A percentile compares a stretch with the other conserved stretches of the same genome.
These are phyloP conservation scores for Nipponia nippon DNA, from an alignment of 2,113 vertebrate genomes.

Conservation along the genomic window DNA sequence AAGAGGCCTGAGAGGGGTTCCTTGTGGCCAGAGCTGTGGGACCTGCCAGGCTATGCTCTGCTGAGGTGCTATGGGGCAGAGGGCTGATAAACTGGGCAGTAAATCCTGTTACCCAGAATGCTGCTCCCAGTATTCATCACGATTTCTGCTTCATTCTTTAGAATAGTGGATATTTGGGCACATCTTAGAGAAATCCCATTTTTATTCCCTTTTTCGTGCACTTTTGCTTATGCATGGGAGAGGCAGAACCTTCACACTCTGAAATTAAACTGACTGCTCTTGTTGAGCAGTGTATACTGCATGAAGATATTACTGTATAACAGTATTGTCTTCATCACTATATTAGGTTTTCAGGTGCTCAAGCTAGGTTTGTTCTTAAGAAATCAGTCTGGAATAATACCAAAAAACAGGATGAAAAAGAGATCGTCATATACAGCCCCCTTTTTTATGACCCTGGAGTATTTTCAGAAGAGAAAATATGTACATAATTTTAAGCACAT, in stretches of 20 bases:
- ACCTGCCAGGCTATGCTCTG: not conserved
- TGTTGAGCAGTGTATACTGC: not conserved
- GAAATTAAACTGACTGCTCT: not conserved
- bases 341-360: not conserved
- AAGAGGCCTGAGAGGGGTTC: not conserved
- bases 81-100: not conserved
- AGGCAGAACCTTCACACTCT: not conserved
- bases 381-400: not conserved
- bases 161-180: not conserved
- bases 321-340: not conserved
- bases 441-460: conserved; percentile 38
- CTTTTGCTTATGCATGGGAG: not conserved
- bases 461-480: conserved; percentile 70
- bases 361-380: not conserved
- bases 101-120: not conserved
- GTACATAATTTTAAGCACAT: conserved; percentile 71
- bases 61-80: not conserved
- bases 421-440: not conserved
- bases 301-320: not conserved
- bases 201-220: not conserved
- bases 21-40: not conserved
- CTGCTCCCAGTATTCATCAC: not conserved
- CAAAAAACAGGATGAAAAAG: conserved; percentile 21
- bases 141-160: not conserved
- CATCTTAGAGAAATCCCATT: not conserved